Conservation (phyloP, 1,140 invertebrate species). For the Drosophila bifasciata region DNA sequence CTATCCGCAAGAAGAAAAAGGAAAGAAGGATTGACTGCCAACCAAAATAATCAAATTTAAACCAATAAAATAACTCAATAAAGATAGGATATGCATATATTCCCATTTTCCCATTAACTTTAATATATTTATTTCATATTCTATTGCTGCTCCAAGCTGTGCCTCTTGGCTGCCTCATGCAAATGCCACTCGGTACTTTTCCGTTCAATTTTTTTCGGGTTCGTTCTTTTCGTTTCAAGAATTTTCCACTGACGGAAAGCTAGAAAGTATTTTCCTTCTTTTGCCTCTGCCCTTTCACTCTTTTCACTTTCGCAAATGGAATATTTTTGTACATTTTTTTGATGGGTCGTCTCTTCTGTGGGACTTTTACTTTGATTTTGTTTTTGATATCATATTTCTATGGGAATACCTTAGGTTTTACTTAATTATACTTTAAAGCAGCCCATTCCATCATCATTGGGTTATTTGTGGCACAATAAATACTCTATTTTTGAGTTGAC, state of each 20-base stretch:
- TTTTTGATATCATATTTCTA: background rate
- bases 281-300: conserved; percentile 8
- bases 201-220: conserved; percentile 32
- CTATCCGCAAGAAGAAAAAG: conserved; percentile 22
- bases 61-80: background rate
- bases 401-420: no score
- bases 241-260: conserved; percentile 24
- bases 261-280: conserved; percentile 11
- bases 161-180: conserved; percentile 16
- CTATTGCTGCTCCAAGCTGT: background rate
- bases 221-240: conserved; percentile 12
- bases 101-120: no score
- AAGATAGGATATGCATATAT: no score
- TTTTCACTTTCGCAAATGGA: conserved; percentile 39
- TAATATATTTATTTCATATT: no score
- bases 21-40: no score
- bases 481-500: no score
- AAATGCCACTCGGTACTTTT: conserved; percentile 47
- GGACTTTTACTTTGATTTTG: background rate
- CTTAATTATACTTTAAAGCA: no score
- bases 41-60: no score
- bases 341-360: conserved; percentile 27
- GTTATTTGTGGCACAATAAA: no score
- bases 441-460: no score
- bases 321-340: conserved; percentile 49